Base-by-base conservation (phyloP, 2,888 invertebrate species). In the Miltochrista miniata region DNA sequence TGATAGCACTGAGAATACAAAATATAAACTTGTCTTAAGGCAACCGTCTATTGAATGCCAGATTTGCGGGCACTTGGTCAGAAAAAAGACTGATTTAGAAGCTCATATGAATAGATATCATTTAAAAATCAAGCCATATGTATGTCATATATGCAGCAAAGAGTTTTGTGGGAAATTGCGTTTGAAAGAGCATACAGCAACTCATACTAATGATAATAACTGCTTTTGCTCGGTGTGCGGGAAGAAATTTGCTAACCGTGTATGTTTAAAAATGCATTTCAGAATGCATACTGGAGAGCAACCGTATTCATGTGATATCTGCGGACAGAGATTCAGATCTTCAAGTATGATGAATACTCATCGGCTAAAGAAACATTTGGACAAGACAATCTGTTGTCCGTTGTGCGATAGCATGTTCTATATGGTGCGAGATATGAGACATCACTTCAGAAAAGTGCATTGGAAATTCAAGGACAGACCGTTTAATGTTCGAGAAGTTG, bases 311-410 rank as follows among this genome's bases (percentile, higher is more conserved):
- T 82, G 82, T 49, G 76, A 81, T 30, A 49, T 78, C 3, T 82
- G 82, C 18, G 72, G 62, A 0, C 72, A 75, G 44, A 72, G 66
- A 38, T 82, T 82, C 53, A 68, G 79, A 7, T 79, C 81, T 1
- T 74, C 76, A 0, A 81, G 79, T 37, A 73, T 74, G 43, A 73
- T 80, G 70, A 79, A 77, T 33, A 76, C 73, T 0, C 81, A 81
- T 49, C 57, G 73, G 39, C 47, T 76, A 7, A 75, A 78, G 30
- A 81, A 74, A 31, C 81, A 81, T 62, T 67, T 70, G 3, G 75
- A 76, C 30, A 81, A 78, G 14, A 74, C 72, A 0, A 54, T 80
- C 3, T 33, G 56, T 0, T 81, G 81, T 51, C 81, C 81, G 0
- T 39, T 79, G 10, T 81, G 81, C 48, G 74, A 75, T 24, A 67